A percentile compares a stretch with the other conserved stretches of the same genome.
Conservation (phyloP, 2,113 vertebrate species). For the Apodemus speciosus region DNA sequence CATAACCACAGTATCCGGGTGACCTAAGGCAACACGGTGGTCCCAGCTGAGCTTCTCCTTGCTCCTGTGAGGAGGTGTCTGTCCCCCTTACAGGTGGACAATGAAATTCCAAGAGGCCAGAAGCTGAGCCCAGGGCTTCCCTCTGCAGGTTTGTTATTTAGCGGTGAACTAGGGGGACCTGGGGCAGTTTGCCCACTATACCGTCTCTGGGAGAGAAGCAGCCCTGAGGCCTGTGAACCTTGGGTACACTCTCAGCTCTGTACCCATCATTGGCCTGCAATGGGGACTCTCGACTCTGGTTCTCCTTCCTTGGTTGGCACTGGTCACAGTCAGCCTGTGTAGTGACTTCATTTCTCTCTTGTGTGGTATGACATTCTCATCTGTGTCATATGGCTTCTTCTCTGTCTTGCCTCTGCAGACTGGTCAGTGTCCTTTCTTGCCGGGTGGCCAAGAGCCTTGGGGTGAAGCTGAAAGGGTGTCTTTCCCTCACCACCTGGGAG, state of each 20-base stretch:
- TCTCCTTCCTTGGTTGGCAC: neutral
- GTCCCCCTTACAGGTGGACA: no score
- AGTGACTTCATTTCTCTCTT: neutral
- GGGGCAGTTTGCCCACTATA: neutral
- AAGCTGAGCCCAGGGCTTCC: neutral
- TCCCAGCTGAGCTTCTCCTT: neutral
- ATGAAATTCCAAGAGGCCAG: neutral
- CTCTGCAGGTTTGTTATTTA: neutral
- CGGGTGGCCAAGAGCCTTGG: neutral
- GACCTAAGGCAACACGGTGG: neutral
- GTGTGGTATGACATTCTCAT: neutral
- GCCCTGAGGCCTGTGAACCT: neutral
- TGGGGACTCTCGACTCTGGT: neutral
- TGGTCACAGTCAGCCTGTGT: neutral
- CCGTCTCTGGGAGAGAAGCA: neutral
- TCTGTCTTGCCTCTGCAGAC: neutral
- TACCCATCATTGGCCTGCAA: neutral
- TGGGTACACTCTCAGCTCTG: neutral
- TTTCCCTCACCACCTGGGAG: rapidly evolving
- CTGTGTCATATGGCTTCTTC: neutral
- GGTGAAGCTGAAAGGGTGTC: neutral
- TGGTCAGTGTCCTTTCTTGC: rapidly evolving
- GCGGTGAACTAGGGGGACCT: no score
- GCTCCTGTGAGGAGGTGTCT: neutral
- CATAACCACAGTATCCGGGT: no score